Conservation (phyloP, 2,113 vertebrate genomes). For the Anarhynchus alexandrinus region DNA sequence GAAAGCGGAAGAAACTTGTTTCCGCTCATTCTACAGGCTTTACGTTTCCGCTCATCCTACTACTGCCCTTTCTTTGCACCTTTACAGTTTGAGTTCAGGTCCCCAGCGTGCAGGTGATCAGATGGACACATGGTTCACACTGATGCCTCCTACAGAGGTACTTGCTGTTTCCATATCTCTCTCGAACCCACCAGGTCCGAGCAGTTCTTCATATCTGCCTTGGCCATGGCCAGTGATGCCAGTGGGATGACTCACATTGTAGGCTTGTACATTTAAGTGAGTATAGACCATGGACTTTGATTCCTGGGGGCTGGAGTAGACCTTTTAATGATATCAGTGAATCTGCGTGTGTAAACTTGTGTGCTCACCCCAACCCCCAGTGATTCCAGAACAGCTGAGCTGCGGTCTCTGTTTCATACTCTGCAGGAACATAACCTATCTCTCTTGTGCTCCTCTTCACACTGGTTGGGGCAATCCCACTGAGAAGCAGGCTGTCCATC, state of each 20-base stretch:
- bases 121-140: not conserved
- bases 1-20: not conserved
- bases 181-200: not conserved
- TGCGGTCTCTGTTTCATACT: not conserved
- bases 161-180: not conserved
- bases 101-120: not conserved
- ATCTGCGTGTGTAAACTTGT: not conserved
- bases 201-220: not conserved
- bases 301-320: not conserved
- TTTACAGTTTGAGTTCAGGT: not conserved
- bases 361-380: not conserved
- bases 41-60: not conserved
- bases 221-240: not conserved
- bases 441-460: not conserved
- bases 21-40: fast-evolving
- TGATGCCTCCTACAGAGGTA: not conserved
- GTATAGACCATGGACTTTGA: not conserved
- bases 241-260: not conserved
- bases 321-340: not conserved
- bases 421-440: not conserved
- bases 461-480: not conserved
- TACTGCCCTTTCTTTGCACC: not conserved
- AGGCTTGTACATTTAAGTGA: not conserved
- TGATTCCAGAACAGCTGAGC: not conserved
- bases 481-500: not conserved